A percentile compares a stretch with the other conserved stretches of the same genome.
phyloP scores from a whole-genome alignment of 1,140 invertebrate genomes.

The Aphelinus atriplicis region DNA sequence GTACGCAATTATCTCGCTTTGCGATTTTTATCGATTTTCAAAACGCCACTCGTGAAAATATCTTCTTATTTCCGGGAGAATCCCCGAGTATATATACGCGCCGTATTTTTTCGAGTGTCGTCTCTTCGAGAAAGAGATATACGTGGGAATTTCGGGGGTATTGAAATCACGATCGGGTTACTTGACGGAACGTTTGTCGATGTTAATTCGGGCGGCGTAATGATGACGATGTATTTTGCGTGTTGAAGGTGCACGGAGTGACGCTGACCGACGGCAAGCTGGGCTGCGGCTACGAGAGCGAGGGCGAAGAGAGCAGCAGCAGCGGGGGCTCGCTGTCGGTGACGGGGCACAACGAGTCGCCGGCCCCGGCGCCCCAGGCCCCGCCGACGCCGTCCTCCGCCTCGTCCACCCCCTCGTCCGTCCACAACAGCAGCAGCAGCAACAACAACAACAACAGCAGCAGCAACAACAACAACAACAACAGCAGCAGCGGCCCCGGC shows the following conservation, averaged over 20 bases:
- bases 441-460: constrained; percentile 30
- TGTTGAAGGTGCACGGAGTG: constrained; percentile 61
- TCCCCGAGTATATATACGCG: background rate
- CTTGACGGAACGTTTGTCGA: no score
- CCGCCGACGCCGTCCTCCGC: constrained; percentile 61
- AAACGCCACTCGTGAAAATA: no score
- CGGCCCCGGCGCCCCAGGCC: constrained; percentile 53
- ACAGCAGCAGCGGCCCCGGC: constrained; percentile 33
- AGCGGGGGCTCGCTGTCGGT: constrained; percentile 62
- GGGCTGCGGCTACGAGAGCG: constrained; percentile 63
- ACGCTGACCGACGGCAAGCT: constrained; percentile 58
- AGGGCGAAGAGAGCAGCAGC: constrained; percentile 64
- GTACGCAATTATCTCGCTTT: no score
- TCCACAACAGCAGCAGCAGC: constrained; percentile 42
- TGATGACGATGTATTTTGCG: constrained; percentile 14
- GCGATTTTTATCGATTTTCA: no score
- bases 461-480: constrained; percentile 33
- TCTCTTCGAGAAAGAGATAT: no score
- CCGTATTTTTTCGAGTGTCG: no score
- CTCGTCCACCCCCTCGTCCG: constrained; percentile 48
- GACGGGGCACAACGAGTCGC: constrained; percentile 62
- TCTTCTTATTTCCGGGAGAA: background rate
- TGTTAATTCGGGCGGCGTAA: no score
- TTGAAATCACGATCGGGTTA: no score
- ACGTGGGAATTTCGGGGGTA: no score